Evolutionary conservation across 2,797 vertebrate genomes (phyloP).

Genomic region (Hippopotamyrus pictus): DNA sequence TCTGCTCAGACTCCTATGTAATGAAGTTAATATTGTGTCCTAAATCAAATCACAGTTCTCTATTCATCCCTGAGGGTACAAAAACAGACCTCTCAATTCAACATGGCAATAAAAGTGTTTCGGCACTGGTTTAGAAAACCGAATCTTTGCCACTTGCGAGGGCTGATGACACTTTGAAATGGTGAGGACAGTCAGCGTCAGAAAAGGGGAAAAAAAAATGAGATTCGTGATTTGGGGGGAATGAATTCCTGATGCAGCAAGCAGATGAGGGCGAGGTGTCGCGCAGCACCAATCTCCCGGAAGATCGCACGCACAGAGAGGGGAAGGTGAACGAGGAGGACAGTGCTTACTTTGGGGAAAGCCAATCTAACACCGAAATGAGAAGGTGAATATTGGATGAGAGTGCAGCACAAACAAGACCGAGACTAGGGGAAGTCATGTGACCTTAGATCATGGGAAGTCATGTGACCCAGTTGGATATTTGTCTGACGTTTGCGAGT

Average conservation of each 20-base stretch:
- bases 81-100: background rate
- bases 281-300: background rate
- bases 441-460: too few relatives aligned
- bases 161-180: background rate
- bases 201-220: background rate
- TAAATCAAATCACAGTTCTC: background rate
- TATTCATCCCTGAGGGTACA: background rate
- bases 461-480: background rate
- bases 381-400: background rate
- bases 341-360: background rate
- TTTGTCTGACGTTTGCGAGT: background rate
- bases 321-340: background rate
- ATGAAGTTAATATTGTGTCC: constrained; percentile 18
- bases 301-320: background rate
- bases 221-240: background rate
- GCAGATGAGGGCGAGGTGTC: background rate
- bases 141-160: background rate
- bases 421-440: background rate
- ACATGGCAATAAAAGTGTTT: background rate
- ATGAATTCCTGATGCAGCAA: background rate
- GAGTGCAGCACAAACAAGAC: background rate
- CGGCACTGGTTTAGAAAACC: background rate
- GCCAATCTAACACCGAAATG: background rate
- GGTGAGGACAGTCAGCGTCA: background rate
- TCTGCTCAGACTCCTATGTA: constrained; percentile 10